These are phyloP conservation scores for Euzophera pinguis DNA, from an alignment of 2,888 invertebrate species.

Conservation along the genomic window DNA sequence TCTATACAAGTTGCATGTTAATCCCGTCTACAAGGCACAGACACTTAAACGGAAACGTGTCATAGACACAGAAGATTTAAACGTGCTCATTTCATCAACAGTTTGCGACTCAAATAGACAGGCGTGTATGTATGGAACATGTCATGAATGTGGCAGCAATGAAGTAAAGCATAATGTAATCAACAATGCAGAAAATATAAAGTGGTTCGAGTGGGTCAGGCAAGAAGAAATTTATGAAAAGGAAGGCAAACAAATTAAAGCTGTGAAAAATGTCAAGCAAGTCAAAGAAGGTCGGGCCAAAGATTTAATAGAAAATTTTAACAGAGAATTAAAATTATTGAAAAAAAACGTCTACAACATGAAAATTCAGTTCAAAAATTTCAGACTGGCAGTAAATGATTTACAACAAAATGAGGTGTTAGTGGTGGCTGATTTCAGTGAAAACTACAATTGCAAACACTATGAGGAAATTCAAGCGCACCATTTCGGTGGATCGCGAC, in stretches of 20 bases:
- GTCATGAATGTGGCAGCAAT: not conserved
- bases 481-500: conserved; percentile 15
- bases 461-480: conserved; percentile 13
- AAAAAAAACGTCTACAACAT: too few species aligned
- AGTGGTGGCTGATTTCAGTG: conserved; percentile 8
- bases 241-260: not conserved
- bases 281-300: too few species aligned
- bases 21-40: not conserved
- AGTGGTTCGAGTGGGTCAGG: not conserved
- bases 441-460: conserved; percentile 13
- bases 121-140: not conserved
- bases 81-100: not conserved
- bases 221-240: conserved; percentile 13
- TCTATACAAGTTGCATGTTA: not conserved
- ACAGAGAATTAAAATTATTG: too few species aligned
- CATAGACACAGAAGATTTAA: not conserved
- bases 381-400: too few species aligned
- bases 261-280: not conserved
- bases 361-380: too few species aligned
- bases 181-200: not conserved
- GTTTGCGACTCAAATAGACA: not conserved
- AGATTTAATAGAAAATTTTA: too few species aligned
- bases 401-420: too few species aligned
- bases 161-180: not conserved
- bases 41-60: not conserved